Base-by-base conservation (phyloP, 2,888 invertebrate species). In the Invenusta paracnida region DNA sequence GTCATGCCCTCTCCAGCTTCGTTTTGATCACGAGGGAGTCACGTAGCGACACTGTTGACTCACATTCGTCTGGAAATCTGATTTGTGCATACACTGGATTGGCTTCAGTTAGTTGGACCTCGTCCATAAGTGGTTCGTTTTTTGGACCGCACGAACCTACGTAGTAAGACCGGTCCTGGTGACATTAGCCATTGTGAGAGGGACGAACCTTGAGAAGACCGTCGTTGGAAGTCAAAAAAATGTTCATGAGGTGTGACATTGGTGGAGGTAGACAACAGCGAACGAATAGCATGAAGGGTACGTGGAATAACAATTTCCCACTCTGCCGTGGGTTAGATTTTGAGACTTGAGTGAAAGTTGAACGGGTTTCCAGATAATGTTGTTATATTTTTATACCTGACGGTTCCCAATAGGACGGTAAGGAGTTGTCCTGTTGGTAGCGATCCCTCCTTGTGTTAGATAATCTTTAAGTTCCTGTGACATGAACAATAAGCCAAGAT, bases 361-460 rank as follows among this genome's bases (percentile, higher is more conserved):
- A 17, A 88, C 29, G 0, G 84, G 84, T 48, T 87, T 87, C 86
- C 88, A 88, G 11, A 88, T 87, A 31, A 85, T 86, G 17, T 85
- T 86, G 82, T 88, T 88, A 30, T 86, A 87, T 5, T 67, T 30
- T 30, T 87, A 86, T 0, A 84, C 86, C 25, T 87, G 86, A 11
- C 86, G 84, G 81, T 87, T 87, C 2, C 86, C 85, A 30, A 23
- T 29, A 17, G 87, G 85, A 86, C n/a, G 66, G 66, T 11, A 66
- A 66, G 87, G 84, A n/a, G 87, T 88, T 17, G 84, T 85, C 30
- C 85, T 81, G 83, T 87, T 87, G 30, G 87, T 82, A n/a, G 88
- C 87, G 1, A 87, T 82, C 0, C 86, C 87, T 5, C 81, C 17
- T 0, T 79, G 29, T 0, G 17, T 5, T 13, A 87, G 29, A 67